Base-by-base conservation (phyloP, 2,113 vertebrate genomes). In the Taxidea taxus region DNA sequence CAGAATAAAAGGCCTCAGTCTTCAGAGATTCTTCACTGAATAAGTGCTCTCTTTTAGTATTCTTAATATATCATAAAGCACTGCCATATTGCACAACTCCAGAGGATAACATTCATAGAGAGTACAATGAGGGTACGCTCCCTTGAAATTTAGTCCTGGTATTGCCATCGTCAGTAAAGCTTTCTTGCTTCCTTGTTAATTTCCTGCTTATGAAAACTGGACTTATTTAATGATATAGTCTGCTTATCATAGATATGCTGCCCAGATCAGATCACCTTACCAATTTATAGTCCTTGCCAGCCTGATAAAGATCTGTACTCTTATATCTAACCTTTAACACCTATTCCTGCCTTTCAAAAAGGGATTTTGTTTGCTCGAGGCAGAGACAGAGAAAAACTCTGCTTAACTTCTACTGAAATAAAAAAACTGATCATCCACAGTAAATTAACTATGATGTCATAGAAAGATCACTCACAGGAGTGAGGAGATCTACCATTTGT, bases 1-100 rank as follows among this genome's bases (percentile, higher is more conserved):
- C 51, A 93, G 80, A 97, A 98, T 80, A 91, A 96, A 97, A 96
- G 77, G 72, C 34, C 25, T 78, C 81, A 94, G 83, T 95, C 74
- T 90, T 94, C 89, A 95, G 77, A 60, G 51, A 44, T 75, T 95
- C 66, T 75, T 97, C 44, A 91, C 39, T 88, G 29, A 93, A 88
- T 39, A 91, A 91, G 74, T 66, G 51, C 27, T 47, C 80, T 90
- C 84, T 82, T 92, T 81, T 31, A 87, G 31, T 72, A 64, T 64
- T 72, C n/a, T 49, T 91, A 90, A 56, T 75, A 68, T 54, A 95
- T 78, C 37, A 42, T 64, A 37, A 49, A 87, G 37, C n/a, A 87
- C 16, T 3, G 2, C 15, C 34, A 42, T 74, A 44, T 20, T 60
- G 47, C 20, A 83, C 44, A 92, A 92, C 56, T 82, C 42, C 14